Conservation (phyloP, 2,888 invertebrate species). For the Cheilosia vulpina region DNA sequence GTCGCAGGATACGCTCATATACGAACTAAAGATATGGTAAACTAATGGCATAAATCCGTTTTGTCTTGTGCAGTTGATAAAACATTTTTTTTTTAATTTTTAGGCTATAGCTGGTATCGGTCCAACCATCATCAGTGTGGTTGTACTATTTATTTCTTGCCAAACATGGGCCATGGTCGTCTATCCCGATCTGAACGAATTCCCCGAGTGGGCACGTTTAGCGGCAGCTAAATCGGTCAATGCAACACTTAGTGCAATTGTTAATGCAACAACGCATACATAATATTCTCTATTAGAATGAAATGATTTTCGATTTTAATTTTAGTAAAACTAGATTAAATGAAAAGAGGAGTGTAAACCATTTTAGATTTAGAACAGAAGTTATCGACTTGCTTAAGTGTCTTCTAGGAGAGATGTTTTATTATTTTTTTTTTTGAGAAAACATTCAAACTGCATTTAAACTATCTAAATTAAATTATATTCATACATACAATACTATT, state of each 20-base stretch:
- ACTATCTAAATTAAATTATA: neutral
- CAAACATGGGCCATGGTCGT: conserved; percentile 90
- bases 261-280: neutral
- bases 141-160: conserved; percentile 89
- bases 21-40: conserved; percentile 90
- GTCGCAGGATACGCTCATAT: conserved; percentile 93
- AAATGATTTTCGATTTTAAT: conserved; percentile 27
- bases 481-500: conserved; percentile 1
- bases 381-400: conserved; percentile 1
- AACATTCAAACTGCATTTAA: conserved; percentile 19
- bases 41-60: neutral
- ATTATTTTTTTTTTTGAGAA: no score
- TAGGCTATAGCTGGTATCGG: conserved; percentile 91
- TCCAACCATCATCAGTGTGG: conserved; percentile 90
- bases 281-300: conserved; percentile 3
- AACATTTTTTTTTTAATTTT: conserved; percentile 75
- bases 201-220: conserved; percentile 89
- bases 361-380: conserved; percentile 12
- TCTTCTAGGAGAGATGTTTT: no score
- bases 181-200: conserved; percentile 86
- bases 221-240: conserved; percentile 52
- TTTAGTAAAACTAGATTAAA: conserved; percentile 1
- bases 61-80: neutral
- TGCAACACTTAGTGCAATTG: conserved; percentile 29
- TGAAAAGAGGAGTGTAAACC: conserved; percentile 2